These are phyloP conservation scores for honey bee (Apis mellifera) DNA, from an alignment of 1,140 invertebrate genomes.

Conservation along the genomic window DNA sequence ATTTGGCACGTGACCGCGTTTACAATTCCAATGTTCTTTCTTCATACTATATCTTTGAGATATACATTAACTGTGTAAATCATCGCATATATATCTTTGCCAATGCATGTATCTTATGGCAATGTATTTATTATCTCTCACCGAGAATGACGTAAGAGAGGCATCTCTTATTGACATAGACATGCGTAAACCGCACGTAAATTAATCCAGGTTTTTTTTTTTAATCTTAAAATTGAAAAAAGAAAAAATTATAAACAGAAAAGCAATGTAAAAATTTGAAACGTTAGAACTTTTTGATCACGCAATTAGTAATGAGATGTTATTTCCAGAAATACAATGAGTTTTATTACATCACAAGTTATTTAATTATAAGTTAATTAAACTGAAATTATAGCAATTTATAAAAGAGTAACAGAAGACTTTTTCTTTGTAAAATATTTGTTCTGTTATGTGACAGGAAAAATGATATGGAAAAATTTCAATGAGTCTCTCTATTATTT, in stretches of 20 bases:
- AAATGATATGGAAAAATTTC: background rate
- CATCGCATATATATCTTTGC: constrained; percentile 22
- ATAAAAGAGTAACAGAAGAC: background rate
- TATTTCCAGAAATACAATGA: background rate
- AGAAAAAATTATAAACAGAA: background rate
- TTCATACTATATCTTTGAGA: background rate
- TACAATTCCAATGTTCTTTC: background rate
- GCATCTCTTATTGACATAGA: constrained; percentile 52
- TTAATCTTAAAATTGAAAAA: background rate
- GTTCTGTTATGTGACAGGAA: background rate
- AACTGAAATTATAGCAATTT: background rate
- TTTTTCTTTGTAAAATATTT: background rate
- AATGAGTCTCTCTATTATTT: background rate
- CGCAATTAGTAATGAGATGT: background rate
- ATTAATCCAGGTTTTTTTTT: background rate
- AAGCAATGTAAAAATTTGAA: background rate
- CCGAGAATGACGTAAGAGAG: constrained; percentile 28
- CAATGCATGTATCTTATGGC: constrained; percentile 11
- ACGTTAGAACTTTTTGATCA: background rate
- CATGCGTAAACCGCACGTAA: constrained; percentile 39
- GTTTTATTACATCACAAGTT: background rate
- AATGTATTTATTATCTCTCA: background rate
- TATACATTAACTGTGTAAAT: background rate
- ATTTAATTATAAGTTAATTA: background rate
- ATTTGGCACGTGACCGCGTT: background rate